Evolutionary conservation across 2,888 invertebrate species (phyloP).

Genomic region (Drosophila lutescens): DNA sequence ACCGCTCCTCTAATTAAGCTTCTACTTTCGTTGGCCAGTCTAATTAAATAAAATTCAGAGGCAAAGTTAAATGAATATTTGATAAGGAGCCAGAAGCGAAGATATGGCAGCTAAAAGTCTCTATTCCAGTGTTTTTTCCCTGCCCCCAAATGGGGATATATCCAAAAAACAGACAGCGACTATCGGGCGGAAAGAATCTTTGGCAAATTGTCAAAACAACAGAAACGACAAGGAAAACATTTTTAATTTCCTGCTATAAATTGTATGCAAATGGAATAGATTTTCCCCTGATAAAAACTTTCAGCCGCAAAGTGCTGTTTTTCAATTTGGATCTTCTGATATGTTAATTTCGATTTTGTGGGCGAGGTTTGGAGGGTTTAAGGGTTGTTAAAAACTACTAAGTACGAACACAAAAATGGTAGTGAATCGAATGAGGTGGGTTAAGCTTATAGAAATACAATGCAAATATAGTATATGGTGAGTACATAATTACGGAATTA

Average conservation of each 20-base stretch:
- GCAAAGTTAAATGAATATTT: slow-evolving; percentile 34
- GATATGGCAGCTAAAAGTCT: slow-evolving; percentile 18
- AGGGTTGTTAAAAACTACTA: slow-evolving; percentile 33
- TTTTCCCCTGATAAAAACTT: slow-evolving; percentile 34
- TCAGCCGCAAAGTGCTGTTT: slow-evolving; percentile 34
- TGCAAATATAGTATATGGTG: slow-evolving; percentile 7
- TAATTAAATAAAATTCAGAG: slow-evolving; percentile 48
- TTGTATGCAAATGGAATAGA: slow-evolving; percentile 73
- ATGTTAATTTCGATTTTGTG: slow-evolving; percentile 29
- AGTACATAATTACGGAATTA: slow-evolving; percentile 35
- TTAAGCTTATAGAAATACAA: slow-evolving; percentile 18
- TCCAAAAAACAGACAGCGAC: slow-evolving; percentile 36
- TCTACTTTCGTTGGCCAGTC: slow-evolving; percentile 12
- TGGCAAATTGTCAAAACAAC: slow-evolving; percentile 77
- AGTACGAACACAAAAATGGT: slow-evolving; percentile 17
- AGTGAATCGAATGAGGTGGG: slow-evolving; percentile 24
- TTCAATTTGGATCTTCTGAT: slow-evolving; percentile 38
- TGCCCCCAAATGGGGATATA: slow-evolving; percentile 55
- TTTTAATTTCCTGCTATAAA: slow-evolving; percentile 75
- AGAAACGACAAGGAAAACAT: slow-evolving; percentile 49
- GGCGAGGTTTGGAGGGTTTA: slow-evolving; percentile 7
- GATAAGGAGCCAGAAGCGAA: slow-evolving; percentile 41
- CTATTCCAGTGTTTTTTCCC: slow-evolving; percentile 4
- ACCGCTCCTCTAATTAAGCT: slow-evolving; percentile 39
- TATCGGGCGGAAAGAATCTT: slow-evolving; percentile 55